phyloP scores from a whole-genome alignment of 2,113 vertebrate genomes.

The Romanogobio albipinnatus region DNA sequence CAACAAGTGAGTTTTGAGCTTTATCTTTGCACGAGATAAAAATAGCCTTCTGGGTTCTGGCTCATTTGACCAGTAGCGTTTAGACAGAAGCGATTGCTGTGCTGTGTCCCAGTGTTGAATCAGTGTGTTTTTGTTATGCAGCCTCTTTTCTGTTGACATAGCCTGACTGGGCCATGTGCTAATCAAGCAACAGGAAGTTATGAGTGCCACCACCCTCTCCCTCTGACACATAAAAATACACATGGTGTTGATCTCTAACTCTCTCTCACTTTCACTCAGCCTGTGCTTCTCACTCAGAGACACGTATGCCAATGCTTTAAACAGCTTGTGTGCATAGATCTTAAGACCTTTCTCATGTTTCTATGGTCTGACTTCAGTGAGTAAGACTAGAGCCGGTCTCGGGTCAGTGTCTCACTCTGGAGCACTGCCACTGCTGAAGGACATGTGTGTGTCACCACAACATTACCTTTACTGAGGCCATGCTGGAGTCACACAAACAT shows the following conservation, averaged over 20 bases:
- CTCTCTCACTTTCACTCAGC: conserved; percentile 16
- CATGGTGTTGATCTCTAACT: not conserved
- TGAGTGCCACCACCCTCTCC: conserved; percentile 37
- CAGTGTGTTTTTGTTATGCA: conserved; percentile 68
- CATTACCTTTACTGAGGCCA: not conserved
- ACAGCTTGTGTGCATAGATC: not conserved
- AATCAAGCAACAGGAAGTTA: conserved; percentile 64
- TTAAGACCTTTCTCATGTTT: conserved; percentile 41
- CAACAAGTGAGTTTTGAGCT: not conserved
- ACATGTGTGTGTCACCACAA: conserved; percentile 25
- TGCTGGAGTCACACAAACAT: conserved; percentile 6
- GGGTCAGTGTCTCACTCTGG: conserved; percentile 12
- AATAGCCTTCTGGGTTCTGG: not conserved
- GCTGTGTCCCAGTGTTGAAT: conserved; percentile 63
- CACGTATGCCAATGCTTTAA: not conserved
- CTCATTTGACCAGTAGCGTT: not conserved
- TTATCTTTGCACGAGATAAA: conserved; percentile 1
- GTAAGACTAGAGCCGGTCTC: not conserved
- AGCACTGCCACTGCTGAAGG: conserved; percentile 20
- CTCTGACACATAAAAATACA: conserved; percentile 27
- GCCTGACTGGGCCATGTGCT: conserved; percentile 63
- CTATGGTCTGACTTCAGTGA: not conserved
- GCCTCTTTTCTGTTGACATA: conserved; percentile 70
- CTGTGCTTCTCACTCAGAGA: not conserved
- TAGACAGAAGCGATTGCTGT: not conserved